Evolutionary conservation across 1,140 invertebrate species (phyloP), one percentile per base, ranked within the genome.

Genomic region (Macrosteles quadrilineatus): DNA sequence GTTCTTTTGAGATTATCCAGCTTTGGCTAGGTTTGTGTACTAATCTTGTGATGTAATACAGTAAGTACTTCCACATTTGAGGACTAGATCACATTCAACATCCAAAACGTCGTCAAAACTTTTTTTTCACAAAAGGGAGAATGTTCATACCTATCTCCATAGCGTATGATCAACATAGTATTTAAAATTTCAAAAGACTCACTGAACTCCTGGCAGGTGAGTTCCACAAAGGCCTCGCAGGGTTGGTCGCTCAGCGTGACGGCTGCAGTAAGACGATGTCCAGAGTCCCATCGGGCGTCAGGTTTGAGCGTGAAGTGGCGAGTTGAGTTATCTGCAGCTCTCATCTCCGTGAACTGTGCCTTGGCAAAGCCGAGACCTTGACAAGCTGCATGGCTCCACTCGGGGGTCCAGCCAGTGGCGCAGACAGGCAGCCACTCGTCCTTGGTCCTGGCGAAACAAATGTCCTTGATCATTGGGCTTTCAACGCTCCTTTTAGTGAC

Each of bases 191-290:
- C 27, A 25, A 57, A 65, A 66, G 63, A 79, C 79, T 82, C 77
- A 83, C 82, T 75, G 71, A 85, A 87, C 73, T 87, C 83, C 75
- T 86, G 82, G 76, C 87, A 88, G 11, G 82, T 80, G 0, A 87
- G 73, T 63, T 85, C 81, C 0, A 87, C 81, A 36, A 84, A 77
- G 68, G 80, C 77, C n/a, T 75, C 67, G 63, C 86, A 87, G 2
- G 57, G 1, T 27, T 72, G 71, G n/a, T 80, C 78, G 31, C 74
- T 73, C 19, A 77, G 76, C 71, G 83, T 79, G 31, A 87, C 76
- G 73, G 82, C 82, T 11, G 76, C 71, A 30, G 85, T 75, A 30
- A 86, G 72, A 29, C 78, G 36, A 23, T 68, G 31, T 36, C 55
- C 75, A 19, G 63, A 67, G 27, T 77, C 73, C 40, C 75, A 73